Percentiles rank a stretch among this genome's conserved stretches.
Conservation (phyloP, 2,888 invertebrate species). For the Drosophila anomalata region DNA sequence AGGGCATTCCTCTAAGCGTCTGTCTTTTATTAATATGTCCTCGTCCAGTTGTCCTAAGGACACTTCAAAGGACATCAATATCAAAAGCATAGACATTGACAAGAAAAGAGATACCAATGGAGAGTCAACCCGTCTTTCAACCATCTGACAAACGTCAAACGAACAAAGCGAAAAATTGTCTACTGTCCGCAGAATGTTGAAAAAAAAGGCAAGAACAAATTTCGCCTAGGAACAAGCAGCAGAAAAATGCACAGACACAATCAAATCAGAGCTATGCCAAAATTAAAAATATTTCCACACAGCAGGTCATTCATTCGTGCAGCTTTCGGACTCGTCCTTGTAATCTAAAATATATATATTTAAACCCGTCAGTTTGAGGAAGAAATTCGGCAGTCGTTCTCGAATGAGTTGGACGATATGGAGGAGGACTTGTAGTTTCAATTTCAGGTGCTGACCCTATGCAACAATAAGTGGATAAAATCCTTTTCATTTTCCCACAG, state of each 20-base stretch:
- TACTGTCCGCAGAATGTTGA: conserved; percentile 35
- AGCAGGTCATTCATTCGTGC: conserved; percentile 29
- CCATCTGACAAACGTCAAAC: conserved; percentile 43
- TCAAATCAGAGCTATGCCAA: conserved; percentile 50
- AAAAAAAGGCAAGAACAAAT: conserved; percentile 10
- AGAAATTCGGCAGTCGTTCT: conserved; percentile 20
- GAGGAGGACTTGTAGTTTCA: conserved; percentile 24
- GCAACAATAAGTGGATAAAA: conserved; percentile 68
- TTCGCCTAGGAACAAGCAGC: conserved; percentile 9
- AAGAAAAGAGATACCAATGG: conserved; percentile 9
- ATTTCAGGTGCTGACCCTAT: conserved; percentile 30
- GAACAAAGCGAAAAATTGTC: conserved; percentile 44
- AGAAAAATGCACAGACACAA: conserved; percentile 30
- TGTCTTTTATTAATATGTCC: conserved; percentile 59
- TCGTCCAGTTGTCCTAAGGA: conserved; percentile 14
- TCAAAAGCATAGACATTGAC: conserved; percentile 44
- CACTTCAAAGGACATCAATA: conserved; percentile 58
- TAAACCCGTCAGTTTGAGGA: background rate
- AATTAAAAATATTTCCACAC: conserved; percentile 50
- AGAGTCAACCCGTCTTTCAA: conserved; percentile 26
- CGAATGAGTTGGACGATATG: conserved; percentile 4
- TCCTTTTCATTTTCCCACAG: conserved; percentile 62
- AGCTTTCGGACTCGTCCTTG: conserved; percentile 11
- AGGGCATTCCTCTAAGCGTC: conserved; percentile 36
- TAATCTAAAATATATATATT: conserved; percentile 8